Evolutionary conservation across 1,140 invertebrate genomes (phyloP).

Genomic region (Nixonia krombeini): DNA sequence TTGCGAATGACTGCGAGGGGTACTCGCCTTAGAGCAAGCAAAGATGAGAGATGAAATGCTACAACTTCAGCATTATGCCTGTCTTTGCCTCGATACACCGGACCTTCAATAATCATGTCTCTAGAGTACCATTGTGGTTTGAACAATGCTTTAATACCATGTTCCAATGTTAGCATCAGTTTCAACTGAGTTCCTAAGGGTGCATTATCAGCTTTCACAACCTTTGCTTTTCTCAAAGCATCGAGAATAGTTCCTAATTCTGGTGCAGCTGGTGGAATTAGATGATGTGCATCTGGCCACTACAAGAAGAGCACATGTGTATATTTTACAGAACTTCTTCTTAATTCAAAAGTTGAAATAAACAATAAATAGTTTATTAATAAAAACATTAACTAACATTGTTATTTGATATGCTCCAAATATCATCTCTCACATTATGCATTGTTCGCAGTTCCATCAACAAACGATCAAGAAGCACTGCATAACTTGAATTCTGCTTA

Average conservation of each 20-base stretch:
- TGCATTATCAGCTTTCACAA: conserved; percentile 82
- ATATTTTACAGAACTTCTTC: not conserved
- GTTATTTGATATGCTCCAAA: conserved; percentile 62
- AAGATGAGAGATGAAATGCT: conserved; percentile 89
- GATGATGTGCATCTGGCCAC: conserved; percentile 80
- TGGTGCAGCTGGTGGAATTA: conserved; percentile 77
- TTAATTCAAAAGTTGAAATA: not conserved
- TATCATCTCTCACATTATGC: conserved; percentile 49
- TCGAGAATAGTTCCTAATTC: conserved; percentile 80
- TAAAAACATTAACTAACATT: no score
- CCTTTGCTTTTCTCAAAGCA: conserved; percentile 78
- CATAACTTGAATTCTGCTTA: conserved; percentile 56
- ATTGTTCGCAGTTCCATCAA: conserved; percentile 53
- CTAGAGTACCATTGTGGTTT: conserved; percentile 92
- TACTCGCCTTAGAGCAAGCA: conserved; percentile 83
- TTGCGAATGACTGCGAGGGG: conserved; percentile 85
- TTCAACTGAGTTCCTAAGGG: conserved; percentile 92
- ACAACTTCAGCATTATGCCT: conserved; percentile 95
- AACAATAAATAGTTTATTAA: no score
- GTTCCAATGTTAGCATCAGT: conserved; percentile 82
- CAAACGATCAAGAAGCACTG: conserved; percentile 54
- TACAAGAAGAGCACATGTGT: conserved; percentile 52
- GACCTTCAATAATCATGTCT: conserved; percentile 81
- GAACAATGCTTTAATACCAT: conserved; percentile 85
- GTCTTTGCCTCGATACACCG: conserved; percentile 90